A percentile compares a stretch with the other conserved stretches of the same genome.
Conservation (phyloP, 1,140 invertebrate genomes). For the Drosophila ercepeae region DNA sequence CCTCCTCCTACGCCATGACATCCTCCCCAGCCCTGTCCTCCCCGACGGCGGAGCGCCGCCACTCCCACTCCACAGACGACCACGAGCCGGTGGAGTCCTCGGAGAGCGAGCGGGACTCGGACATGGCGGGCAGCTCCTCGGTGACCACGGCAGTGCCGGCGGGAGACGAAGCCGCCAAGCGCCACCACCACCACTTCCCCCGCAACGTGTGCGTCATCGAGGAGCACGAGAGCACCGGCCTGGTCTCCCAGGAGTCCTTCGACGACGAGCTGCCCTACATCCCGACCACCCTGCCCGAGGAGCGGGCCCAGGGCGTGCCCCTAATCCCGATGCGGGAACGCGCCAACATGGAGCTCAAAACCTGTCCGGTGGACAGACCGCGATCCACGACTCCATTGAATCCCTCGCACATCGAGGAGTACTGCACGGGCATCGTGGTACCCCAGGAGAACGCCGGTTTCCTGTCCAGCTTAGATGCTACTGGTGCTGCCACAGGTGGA, state of each 20-base stretch:
- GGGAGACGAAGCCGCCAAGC: conserved; percentile 69
- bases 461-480: not conserved
- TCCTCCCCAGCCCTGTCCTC: not conserved
- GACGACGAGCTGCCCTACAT: conserved; percentile 94
- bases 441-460: conserved; percentile 48
- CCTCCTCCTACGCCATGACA: not conserved
- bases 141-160: conserved; percentile 62
- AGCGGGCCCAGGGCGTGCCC: conserved; percentile 91
- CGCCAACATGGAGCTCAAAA: conserved; percentile 88
- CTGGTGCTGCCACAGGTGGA: not conserved
- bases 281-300: conserved; percentile 92
- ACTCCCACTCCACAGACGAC: conserved; percentile 84
- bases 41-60: conserved; percentile 31
- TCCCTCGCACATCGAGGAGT: conserved; percentile 91
- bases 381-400: conserved; percentile 93
- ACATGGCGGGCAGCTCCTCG: conserved; percentile 82
- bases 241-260: conserved; percentile 92
- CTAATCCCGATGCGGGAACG: conserved; percentile 92
- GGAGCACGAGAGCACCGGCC: conserved; percentile 89
- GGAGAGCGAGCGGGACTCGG: conserved; percentile 90
- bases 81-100: conserved; percentile 89
- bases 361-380: conserved; percentile 93
- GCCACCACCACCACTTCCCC: conserved; percentile 71
- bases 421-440: conserved; percentile 84
- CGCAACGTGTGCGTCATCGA: conserved; percentile 83